Percentiles rank a stretch among this genome's conserved stretches.
phyloP scores from a whole-genome alignment of 2,888 invertebrate species.

The Tromatobia lineatoria region DNA sequence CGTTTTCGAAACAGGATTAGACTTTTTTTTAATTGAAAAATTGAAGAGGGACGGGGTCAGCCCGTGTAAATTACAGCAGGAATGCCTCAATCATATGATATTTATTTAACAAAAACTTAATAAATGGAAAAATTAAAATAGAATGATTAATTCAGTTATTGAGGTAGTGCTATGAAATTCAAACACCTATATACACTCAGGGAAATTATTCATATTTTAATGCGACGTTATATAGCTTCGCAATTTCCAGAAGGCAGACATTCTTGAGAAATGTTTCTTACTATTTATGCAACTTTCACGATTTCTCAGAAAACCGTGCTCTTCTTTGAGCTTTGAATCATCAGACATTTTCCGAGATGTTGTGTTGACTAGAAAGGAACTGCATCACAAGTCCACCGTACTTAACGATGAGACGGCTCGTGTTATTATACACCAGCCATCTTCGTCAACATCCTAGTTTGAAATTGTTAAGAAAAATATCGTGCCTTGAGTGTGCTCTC shows the following conservation, averaged over 20 bases:
- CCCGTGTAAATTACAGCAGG: no score
- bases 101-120: no score
- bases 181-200: neutral
- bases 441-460: slow-evolving; percentile 35
- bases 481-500: slow-evolving; percentile 31
- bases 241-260: neutral
- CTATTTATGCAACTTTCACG: neutral
- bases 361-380: slow-evolving; percentile 7
- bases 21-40: no score
- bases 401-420: neutral
- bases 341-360: neutral
- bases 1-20: no score
- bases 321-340: neutral
- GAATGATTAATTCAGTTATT: no score
- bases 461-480: slow-evolving; percentile 55
- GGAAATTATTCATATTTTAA: neutral
- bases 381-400: slow-evolving; percentile 1
- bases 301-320: neutral
- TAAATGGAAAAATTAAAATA: no score
- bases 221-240: neutral
- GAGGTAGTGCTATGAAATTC: neutral
- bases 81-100: no score
- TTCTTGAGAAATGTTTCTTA: neutral
- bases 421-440: neutral
- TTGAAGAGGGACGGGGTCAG: no score